phyloP scores from a whole-genome alignment of 1,140 invertebrate genomes.

The Chlorops oryzae region DNA sequence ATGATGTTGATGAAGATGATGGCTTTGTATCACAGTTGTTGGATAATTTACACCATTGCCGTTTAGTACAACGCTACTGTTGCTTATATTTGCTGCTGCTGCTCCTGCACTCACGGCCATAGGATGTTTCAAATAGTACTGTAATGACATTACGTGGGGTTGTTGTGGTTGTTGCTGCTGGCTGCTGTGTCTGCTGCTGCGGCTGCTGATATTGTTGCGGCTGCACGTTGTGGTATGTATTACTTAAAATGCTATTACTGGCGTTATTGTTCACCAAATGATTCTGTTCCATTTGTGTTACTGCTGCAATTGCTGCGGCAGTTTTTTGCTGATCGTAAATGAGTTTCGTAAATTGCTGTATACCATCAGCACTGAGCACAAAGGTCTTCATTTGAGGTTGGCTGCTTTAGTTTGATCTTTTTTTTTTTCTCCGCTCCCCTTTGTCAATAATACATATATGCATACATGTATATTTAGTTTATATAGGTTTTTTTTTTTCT shows the following conservation, averaged over 20 bases:
- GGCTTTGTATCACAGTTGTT: no score
- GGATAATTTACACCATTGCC: slow-evolving; percentile 31
- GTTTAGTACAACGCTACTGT: no score
- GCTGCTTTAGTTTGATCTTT: no score
- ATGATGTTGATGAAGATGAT: slow-evolving; percentile 8
- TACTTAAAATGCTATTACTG: slow-evolving; percentile 15
- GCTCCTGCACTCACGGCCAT: no score
- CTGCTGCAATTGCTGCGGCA: slow-evolving; percentile 26
- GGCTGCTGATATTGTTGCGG: slow-evolving; percentile 11
- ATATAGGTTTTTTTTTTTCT: no score
- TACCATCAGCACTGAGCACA: slow-evolving; percentile 37
- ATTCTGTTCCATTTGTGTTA: no score
- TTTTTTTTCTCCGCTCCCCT: no score
- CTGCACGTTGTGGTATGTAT: slow-evolving; percentile 14
- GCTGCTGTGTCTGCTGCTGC: slow-evolving; percentile 14
- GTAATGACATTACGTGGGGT: slow-evolving; percentile 43
- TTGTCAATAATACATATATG: no score
- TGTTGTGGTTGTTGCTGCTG: slow-evolving; percentile 17
- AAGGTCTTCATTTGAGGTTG: slow-evolving; percentile 42
- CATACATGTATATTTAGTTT: no score
- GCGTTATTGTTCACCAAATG: slow-evolving; percentile 24
- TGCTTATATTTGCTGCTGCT: no score
- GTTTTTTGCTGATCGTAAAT: slow-evolving; percentile 42
- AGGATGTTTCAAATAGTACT: slow-evolving; percentile 45
- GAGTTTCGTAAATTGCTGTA: slow-evolving; percentile 44